Percentiles rank a stretch among this genome's conserved stretches.
Evolutionary conservation across 2,113 vertebrate species (phyloP).

Genomic region (Dendrocopos noguchii): DNA sequence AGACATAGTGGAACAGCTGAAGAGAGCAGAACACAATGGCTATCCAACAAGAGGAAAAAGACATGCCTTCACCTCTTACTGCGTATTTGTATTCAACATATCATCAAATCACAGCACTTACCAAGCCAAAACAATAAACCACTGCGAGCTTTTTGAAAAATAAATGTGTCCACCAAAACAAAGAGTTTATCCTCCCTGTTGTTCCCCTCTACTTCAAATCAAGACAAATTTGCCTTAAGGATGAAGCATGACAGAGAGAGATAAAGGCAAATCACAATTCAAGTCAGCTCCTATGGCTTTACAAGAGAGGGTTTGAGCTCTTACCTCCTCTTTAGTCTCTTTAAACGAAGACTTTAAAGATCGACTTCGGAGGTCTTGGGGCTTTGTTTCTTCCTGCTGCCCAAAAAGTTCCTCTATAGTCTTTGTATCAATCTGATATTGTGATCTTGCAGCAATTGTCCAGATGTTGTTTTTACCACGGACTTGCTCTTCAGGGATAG

Average conservation of each 20-base stretch:
- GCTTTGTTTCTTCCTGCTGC: constrained; percentile 85
- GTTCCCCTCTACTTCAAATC: not conserved
- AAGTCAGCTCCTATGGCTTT: not conserved
- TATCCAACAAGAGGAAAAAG: not conserved
- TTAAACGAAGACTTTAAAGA: constrained; percentile 83
- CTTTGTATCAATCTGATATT: constrained; percentile 92
- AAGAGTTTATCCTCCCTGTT: not conserved
- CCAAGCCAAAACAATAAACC: constrained; percentile 6
- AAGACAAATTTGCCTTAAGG: not conserved
- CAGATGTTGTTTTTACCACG: constrained; percentile 95
- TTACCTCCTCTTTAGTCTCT: constrained; percentile 91
- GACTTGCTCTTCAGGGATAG: constrained; percentile 96
- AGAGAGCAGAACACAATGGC: not conserved
- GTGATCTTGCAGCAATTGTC: constrained; percentile 89
- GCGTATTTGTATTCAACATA: not conserved
- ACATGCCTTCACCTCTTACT: not conserved
- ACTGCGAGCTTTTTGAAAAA: constrained; percentile 14
- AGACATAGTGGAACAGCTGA: not conserved
- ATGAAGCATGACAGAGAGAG: not conserved
- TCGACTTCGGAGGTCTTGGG: constrained; percentile 49
- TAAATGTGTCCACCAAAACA: not conserved
- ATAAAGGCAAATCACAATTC: not conserved
- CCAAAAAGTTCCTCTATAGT: constrained; percentile 96
- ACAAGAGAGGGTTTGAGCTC: not conserved
- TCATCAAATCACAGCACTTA: constrained; percentile 6